Percentiles rank a stretch among this genome's conserved stretches.
phyloP scores from a whole-genome alignment of 2,888 invertebrate genomes.

The Hyposoter dolosus region DNA sequence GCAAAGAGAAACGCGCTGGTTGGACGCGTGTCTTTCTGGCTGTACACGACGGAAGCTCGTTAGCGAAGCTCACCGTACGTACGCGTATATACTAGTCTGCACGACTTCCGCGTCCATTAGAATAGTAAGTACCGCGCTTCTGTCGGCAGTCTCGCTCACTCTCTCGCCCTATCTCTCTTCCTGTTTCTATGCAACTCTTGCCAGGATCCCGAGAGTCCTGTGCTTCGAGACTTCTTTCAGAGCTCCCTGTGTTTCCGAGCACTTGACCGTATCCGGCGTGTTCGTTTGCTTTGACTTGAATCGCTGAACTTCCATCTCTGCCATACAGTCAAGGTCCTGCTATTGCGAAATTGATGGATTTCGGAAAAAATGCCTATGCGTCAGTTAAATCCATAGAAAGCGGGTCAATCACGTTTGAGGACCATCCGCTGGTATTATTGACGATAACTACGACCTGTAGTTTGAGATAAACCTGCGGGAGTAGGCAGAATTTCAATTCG shows the following conservation, averaged over 20 bases:
- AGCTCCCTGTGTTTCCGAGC: conserved; percentile 36
- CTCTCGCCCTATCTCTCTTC: not conserved
- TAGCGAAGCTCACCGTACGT: conserved; percentile 57
- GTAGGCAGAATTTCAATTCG: not conserved
- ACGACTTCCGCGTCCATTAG: conserved; percentile 78
- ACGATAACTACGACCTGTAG: not conserved
- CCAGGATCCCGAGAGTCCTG: not conserved
- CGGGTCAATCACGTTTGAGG: not conserved
- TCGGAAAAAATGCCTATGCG: not conserved
- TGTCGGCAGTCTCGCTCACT: conserved; percentile 19
- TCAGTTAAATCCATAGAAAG: not conserved
- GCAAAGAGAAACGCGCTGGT: conserved; percentile 28
- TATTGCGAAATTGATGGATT: not conserved
- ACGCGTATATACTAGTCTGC: conserved; percentile 49
- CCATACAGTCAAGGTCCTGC: not conserved
- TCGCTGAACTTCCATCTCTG: conserved; percentile 15
- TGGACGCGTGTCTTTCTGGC: conserved; percentile 37
- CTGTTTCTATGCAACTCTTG: not conserved
- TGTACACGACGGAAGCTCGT: conserved; percentile 70
- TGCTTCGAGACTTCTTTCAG: conserved; percentile 8
- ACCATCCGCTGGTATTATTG: not conserved
- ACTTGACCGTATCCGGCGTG: conserved; percentile 61
- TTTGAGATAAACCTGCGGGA: not conserved
- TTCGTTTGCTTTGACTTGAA: conserved; percentile 1
- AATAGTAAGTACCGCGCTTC: conserved; percentile 72